A percentile compares a stretch with the other conserved stretches of the same genome.
Conservation (phyloP, 1,140 invertebrate species). For the Neodiprion virginianus region DNA sequence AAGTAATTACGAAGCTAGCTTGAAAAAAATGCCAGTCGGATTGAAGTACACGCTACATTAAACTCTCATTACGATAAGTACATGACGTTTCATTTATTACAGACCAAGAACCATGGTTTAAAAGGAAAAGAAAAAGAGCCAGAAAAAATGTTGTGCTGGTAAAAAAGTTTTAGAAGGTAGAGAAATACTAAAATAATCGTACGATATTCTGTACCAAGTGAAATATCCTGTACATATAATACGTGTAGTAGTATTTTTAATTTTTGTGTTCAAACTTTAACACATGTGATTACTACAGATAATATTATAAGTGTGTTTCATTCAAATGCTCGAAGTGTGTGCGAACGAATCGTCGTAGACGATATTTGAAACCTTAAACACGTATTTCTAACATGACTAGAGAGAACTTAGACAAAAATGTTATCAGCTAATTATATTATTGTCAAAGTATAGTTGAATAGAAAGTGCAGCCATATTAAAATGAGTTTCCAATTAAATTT, state of each 20-base stretch:
- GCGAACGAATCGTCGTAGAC: not conserved
- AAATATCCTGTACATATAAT: conserved; percentile 4
- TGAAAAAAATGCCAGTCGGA: conserved; percentile 15
- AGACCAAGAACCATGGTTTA: conserved; percentile 1
- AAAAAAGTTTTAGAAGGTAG: not conserved
- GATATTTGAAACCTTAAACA: not conserved
- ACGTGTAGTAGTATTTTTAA: conserved; percentile 8
- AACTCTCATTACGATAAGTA: not conserved
- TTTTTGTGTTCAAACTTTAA: not conserved
- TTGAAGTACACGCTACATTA: not conserved
- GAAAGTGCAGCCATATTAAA: conserved; percentile 2
- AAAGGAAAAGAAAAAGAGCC: too few relatives aligned
- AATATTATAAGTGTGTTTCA: conserved; percentile 3
- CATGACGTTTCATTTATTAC: not conserved
- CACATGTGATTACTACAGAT: conserved; percentile 4
- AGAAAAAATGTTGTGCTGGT: not conserved
- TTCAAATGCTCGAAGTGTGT: not conserved
- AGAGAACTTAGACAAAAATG: not conserved
- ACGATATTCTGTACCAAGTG: conserved; percentile 5
- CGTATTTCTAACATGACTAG: not conserved
- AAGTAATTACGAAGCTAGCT: conserved; percentile 24
- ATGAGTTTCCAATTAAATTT: conserved; percentile 6
- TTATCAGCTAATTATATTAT: not conserved
- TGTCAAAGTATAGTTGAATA: conserved; percentile 2
- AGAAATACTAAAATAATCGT: not conserved